Conservation (phyloP, 1,140 invertebrate genomes). For the Atta texana region DNA sequence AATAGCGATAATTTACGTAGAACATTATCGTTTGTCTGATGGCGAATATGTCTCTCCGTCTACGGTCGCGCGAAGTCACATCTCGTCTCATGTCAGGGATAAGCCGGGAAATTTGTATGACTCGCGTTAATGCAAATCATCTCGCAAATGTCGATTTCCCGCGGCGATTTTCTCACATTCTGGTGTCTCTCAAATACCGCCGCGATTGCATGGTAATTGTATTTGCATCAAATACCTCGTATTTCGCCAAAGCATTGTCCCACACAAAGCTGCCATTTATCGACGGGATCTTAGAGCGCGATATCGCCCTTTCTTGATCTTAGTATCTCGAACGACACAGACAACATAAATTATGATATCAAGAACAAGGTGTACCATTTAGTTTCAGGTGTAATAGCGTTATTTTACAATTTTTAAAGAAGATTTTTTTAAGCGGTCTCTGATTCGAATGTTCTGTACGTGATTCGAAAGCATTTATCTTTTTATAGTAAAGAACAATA, state of each 20-base stretch:
- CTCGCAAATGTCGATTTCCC: constrained; percentile 25
- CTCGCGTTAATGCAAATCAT: constrained; percentile 34
- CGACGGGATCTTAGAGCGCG: constrained; percentile 36
- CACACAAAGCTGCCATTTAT: constrained; percentile 26
- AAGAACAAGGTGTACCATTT: constrained; percentile 20
- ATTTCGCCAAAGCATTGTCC: constrained; percentile 9
- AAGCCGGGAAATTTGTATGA: constrained; percentile 43
- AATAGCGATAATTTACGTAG: constrained; percentile 59
- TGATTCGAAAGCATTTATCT: not conserved
- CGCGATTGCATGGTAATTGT: constrained; percentile 29
- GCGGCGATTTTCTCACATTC: constrained; percentile 10
- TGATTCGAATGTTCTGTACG: not conserved
- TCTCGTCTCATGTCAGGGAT: constrained; percentile 17
- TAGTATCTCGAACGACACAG: not conserved
- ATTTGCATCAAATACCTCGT: constrained; percentile 20
- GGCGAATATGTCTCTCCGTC: constrained; percentile 24
- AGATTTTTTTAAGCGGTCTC: constrained; percentile 21
- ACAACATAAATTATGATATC: constrained; percentile 44
- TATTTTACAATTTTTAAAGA: constrained; percentile 17
- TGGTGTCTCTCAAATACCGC: constrained; percentile 5
- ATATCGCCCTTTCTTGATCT: constrained; percentile 36
- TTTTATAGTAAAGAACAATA: constrained; percentile 24
- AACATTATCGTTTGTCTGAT: constrained; percentile 35
- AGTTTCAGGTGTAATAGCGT: not conserved
- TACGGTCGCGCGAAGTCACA: constrained; percentile 18